Conservation (phyloP, 2,113 vertebrate species). For the Vanacampus margaritifer region DNA sequence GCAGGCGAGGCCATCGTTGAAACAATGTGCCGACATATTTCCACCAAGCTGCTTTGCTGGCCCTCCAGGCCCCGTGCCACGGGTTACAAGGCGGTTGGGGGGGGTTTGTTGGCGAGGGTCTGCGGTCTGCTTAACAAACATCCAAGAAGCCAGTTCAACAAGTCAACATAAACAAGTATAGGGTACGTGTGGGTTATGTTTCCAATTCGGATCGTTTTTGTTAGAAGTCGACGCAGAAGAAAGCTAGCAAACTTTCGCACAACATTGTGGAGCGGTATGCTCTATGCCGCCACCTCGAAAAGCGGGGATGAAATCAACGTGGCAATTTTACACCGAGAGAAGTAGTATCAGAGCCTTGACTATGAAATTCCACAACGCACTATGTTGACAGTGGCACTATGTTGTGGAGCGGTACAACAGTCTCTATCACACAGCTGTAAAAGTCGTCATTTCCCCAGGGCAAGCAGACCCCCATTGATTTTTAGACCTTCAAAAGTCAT, state of each 20-base stretch:
- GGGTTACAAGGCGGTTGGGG: conserved; percentile 11
- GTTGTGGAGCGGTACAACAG: no score
- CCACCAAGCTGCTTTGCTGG: conserved; percentile 41
- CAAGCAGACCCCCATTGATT: no score
- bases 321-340: no score
- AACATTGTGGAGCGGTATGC: background rate
- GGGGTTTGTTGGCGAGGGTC: conserved; percentile 11
- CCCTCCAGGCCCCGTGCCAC: conserved; percentile 23
- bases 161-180: background rate
- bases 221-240: background rate
- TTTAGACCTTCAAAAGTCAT: no score
- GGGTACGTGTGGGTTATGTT: background rate
- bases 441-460: no score
- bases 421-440: no score
- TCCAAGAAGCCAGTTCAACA: background rate
- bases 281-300: no score
- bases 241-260: background rate
- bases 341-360: no score
- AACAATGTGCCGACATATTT: conserved; percentile 63
- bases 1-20: conserved; percentile 61
- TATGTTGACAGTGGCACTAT: no score
- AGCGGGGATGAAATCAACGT: no score
- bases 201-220: background rate
- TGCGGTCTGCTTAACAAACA: conserved; percentile 13
- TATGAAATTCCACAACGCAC: no score